Conservation (phyloP, 2,113 vertebrate species). For the Anolis sagrei region DNA sequence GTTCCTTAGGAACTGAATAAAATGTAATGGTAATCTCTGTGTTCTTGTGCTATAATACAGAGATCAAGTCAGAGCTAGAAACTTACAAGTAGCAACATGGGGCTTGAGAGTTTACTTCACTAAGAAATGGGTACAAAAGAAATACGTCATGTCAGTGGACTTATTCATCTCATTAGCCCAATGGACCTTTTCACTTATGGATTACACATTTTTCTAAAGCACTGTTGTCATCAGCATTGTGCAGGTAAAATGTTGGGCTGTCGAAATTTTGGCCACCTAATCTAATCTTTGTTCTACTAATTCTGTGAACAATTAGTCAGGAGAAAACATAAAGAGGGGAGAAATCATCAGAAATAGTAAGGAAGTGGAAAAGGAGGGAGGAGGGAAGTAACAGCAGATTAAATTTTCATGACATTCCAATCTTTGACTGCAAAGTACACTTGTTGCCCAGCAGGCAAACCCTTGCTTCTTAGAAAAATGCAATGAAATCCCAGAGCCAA, state of each 20-base stretch:
- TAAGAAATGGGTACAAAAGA: conserved; percentile 56
- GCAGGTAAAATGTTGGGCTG: conserved; percentile 42
- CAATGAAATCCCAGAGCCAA: conserved; percentile 37
- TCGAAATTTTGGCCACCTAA: conserved; percentile 49
- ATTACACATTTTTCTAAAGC: conserved; percentile 47
- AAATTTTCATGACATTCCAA: conserved; percentile 41
- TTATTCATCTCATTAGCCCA: conserved; percentile 39
- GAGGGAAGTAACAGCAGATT: conserved; percentile 27
- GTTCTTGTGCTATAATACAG: conserved; percentile 58
- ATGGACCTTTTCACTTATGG: conserved; percentile 52
- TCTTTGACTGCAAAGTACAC: conserved; percentile 43
- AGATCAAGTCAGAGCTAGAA: conserved; percentile 59
- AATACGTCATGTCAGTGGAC: conserved; percentile 43
- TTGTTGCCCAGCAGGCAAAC: conserved; percentile 43
- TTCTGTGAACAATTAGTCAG: conserved; percentile 42
- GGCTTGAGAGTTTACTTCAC: conserved; percentile 56
- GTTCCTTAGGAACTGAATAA: conserved; percentile 50
- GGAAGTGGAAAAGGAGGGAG: conserved; percentile 7
- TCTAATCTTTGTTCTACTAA: conserved; percentile 39
- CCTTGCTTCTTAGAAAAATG: conserved; percentile 62
- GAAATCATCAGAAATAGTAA: not conserved
- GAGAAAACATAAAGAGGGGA: conserved; percentile 27
- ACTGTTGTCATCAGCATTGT: conserved; percentile 29
- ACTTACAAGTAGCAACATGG: conserved; percentile 63
- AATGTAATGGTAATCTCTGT: conserved; percentile 63